phyloP scores from a whole-genome alignment of 2,113 vertebrate species.

The Protomyctophum bolini region DNA sequence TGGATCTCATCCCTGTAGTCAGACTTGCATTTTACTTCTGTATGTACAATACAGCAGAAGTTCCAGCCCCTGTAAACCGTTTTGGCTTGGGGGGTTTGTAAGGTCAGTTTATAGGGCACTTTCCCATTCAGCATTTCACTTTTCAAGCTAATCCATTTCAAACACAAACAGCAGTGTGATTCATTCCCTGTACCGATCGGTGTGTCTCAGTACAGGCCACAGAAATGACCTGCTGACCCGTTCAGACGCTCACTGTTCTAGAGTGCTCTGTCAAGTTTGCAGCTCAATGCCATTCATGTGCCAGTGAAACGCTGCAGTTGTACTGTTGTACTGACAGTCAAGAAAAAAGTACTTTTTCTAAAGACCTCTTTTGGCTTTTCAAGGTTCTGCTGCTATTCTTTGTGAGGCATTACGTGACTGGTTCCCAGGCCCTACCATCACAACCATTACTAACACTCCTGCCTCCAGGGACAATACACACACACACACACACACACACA shows the following conservation, averaged over 20 bases:
- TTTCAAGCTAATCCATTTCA: background rate
- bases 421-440: background rate
- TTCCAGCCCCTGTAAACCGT: too few relatives aligned
- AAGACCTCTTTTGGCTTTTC: background rate
- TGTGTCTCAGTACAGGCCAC: too few relatives aligned
- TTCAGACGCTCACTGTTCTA: too few relatives aligned
- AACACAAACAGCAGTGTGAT: background rate
- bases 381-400: background rate
- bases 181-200: too few relatives aligned
- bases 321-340: background rate
- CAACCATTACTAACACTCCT: background rate
- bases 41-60: too few relatives aligned
- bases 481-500: background rate
- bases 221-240: too few relatives aligned
- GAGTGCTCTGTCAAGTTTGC: too few relatives aligned
- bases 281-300: too few relatives aligned
- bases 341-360: background rate
- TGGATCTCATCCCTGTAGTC: too few relatives aligned
- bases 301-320: too few relatives aligned
- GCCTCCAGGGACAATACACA: background rate
- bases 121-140: background rate
- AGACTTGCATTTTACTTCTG: too few relatives aligned
- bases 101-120: background rate
- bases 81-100: too few relatives aligned
- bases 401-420: background rate